Percentiles rank a stretch among this genome's conserved stretches.
Conservation (phyloP, 1,140 invertebrate genomes). For the Lepidotrigona ventralis region DNA sequence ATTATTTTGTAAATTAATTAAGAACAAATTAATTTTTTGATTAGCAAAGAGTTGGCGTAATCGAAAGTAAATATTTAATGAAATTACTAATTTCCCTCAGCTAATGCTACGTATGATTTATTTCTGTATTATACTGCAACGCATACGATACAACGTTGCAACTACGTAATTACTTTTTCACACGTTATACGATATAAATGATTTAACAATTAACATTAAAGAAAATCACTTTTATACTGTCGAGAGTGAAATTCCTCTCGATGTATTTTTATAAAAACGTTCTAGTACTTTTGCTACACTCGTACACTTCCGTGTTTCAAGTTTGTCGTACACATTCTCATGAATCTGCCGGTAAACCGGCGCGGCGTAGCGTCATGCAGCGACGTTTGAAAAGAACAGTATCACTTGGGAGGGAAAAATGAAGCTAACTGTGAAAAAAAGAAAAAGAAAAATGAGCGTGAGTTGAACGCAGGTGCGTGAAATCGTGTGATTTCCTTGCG, state of each 20-base stretch:
- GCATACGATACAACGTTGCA: no score
- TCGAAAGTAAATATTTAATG: not conserved
- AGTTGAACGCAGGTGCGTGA: not conserved
- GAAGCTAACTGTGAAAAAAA: not conserved
- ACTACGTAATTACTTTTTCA: no score
- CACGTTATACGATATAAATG: no score
- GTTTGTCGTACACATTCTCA: not conserved
- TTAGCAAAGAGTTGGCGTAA: no score
- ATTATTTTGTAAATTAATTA: not conserved
- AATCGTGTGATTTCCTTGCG: conserved; percentile 5
- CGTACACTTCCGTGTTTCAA: not conserved
- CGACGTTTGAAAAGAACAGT: not conserved
- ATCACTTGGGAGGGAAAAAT: no score
- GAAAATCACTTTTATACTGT: no score
- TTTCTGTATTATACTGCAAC: not conserved
- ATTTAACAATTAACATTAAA: no score
- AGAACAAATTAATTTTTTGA: not conserved
- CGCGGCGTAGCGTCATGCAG: not conserved
- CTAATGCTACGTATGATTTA: not conserved
- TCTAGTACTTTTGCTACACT: no score
- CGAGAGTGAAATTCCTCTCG: no score
- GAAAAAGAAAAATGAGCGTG: not conserved
- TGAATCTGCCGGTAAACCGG: not conserved
- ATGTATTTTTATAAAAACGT: no score
- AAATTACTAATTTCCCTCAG: no score